Evolutionary conservation across 1,140 invertebrate species (phyloP), one percentile per base, ranked within the genome.

Genomic region (Periplaneta americana): DNA sequence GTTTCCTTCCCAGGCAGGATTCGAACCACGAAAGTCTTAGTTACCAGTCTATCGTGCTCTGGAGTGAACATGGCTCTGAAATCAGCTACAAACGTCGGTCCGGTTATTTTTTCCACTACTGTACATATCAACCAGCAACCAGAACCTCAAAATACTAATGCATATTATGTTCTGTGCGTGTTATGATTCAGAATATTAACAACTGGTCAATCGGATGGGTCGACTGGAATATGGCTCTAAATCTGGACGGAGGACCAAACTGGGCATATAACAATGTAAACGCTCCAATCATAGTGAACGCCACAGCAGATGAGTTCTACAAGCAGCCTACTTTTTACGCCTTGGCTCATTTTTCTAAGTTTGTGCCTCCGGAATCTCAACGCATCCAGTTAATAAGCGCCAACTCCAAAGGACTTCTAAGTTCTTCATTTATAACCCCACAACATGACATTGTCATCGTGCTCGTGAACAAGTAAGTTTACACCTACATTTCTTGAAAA

Each of bases 161-260:
- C n/a, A n/a, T n/a, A n/a, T n/a, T n/a, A n/a, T n/a, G n/a, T n/a
- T n/a, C n/a, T n/a, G n/a, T n/a, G n/a, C n/a, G n/a, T n/a, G n/a
- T n/a, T 74, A 86, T 84, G 89, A 3, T 78, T 18, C 39, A 80
- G 80, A 66, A 28, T 18, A 28, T n/a, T 57, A 93, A 93, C 83
- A 90, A 94, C 85, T 92, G 88, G 86, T 90, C 91, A 81, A 93
- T 90, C 86, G 89, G 91, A 1, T 93, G 91, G 91, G 89, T 90
- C 35, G 93, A 94, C 85, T 94, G 93, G 93, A 94, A 93, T 85
- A 85, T 94, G 34, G 91, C 88, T 10, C 84, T 93, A 28, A 87
- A 92, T 85, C 83, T 88, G 82, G 82, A 88, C 66, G 93, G 92
- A 79, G 92, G 92, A 17, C 92, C 92, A 17, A 93, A 91, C 85